Evolutionary conservation across 2,797 vertebrate species (phyloP), one percentile per base, ranked within the genome.

Genomic region (Martes flavigula): DNA sequence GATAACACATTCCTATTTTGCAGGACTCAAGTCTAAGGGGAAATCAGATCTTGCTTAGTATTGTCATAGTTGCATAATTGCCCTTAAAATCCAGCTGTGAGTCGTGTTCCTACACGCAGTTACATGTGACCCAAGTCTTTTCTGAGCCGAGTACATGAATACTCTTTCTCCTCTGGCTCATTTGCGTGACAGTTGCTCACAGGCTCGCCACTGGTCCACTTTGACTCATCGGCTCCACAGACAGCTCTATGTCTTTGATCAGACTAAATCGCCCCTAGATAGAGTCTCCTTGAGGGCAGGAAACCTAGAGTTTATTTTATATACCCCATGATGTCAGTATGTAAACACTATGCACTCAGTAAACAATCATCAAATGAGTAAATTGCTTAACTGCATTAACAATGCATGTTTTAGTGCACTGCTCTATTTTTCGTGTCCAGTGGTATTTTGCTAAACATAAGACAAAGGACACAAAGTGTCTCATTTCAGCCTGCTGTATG

Each of bases 21-120:
- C 38, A 85, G 70, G 54, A 87, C 70, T 88, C 62, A 17, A 75
- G 73, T 91, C 96, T 95, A 87, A 90, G 81, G 95, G 91, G 96
- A 97, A 97, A 97, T 96, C 81, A 95, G 66, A 91, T 92, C 93
- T 90, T 95, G 84, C 85, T 97, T 90, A 88, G 82, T 51, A 89
- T 88, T 92, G 84, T 89, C 96, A 48, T n/a, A 23, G 90, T 83
- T 93, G 91, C 30, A 7, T 96, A 97, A 97, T 56, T 90, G 89
- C 90, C 87, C 93, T 95, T 95, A 96, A 97, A 97, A 93, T 86
- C 66, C 92, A 97, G 94, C 95, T 95, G 90, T 87, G 77, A 94
- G 72, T 51, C 35, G 0, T 86, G 81, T 93, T 96, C 38, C 54
- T 91, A 79, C 82, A n/a, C 0, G 0, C 56, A 60, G 87, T 27